Conservation (phyloP, 2,797 vertebrate species). For the Tauraco hartlaubi region DNA sequence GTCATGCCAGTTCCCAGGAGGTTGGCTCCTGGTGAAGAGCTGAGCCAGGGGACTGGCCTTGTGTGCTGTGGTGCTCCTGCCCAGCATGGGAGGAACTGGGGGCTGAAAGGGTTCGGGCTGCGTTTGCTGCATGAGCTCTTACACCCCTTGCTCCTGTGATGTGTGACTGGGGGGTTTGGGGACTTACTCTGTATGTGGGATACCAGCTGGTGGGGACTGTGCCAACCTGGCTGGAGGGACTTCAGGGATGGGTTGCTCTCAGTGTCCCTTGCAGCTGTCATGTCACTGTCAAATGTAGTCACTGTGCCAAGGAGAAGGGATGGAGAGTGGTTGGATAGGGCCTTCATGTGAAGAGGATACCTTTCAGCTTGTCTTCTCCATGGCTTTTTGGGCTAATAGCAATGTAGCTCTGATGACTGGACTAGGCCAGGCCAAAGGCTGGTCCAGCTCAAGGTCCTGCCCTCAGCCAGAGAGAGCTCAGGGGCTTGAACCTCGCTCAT, state of each 20-base stretch:
- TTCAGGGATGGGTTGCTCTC: neutral
- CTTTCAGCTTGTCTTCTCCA: neutral
- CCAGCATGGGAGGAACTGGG: neutral
- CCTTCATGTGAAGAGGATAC: neutral
- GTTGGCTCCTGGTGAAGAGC: neutral
- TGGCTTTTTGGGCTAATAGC: neutral
- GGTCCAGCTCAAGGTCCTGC: neutral
- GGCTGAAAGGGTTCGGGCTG: neutral
- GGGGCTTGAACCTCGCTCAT: rapidly evolving
- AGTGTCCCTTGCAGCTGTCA: neutral
- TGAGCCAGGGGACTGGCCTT: neutral
- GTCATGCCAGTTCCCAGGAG: neutral
- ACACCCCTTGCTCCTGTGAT: neutral
- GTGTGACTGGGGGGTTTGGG: neutral
- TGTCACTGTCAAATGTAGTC: neutral
- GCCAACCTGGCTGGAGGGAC: neutral
- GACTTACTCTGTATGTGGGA: neutral
- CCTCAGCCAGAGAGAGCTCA: neutral
- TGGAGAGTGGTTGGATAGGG: neutral
- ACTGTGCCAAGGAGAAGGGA: neutral
- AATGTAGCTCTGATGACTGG: neutral
- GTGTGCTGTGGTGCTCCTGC: neutral
- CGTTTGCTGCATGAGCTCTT: neutral
- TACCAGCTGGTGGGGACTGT: neutral
- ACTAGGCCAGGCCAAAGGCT: neutral